Percentiles rank a stretch among this genome's conserved stretches.
These are phyloP conservation scores for Mormyrops attenuatus DNA, from an alignment of 2,797 vertebrate species.

Conservation along the genomic window DNA sequence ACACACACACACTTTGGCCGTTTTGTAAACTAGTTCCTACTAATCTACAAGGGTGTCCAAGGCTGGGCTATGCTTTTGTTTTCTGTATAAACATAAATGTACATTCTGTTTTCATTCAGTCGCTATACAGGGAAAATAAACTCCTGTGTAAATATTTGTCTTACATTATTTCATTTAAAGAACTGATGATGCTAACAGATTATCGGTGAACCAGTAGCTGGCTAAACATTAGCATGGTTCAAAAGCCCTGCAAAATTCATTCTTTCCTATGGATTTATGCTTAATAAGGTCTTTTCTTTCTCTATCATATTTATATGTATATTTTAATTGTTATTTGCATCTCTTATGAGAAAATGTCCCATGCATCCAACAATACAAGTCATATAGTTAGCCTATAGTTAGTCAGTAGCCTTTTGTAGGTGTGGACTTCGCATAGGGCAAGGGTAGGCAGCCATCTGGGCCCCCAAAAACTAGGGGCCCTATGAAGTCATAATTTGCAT, in stretches of 20 bases:
- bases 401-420: not conserved
- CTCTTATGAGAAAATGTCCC: not conserved
- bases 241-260: not conserved
- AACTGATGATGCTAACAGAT: not conserved
- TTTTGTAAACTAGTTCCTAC: not conserved
- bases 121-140: not conserved
- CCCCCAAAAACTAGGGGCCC: no score
- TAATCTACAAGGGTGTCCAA: not conserved
- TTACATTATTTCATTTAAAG: not conserved
- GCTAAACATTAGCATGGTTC: not conserved
- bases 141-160: not conserved
- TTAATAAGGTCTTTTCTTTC: not conserved
- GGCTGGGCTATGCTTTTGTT: not conserved
- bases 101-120: not conserved
- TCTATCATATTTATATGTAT: not conserved
- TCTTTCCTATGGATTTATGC: not conserved
- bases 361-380: not conserved
- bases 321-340: not conserved
- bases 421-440: not conserved
- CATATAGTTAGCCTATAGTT: not conserved
- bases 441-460: not conserved
- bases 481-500: not conserved
- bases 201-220: not conserved
- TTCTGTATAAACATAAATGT: not conserved
- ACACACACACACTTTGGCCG: not conserved